Percentiles rank a stretch among this genome's conserved stretches.
Evolutionary conservation across 2,888 invertebrate species (phyloP).

Genomic region (Epicampocera succincta): DNA sequence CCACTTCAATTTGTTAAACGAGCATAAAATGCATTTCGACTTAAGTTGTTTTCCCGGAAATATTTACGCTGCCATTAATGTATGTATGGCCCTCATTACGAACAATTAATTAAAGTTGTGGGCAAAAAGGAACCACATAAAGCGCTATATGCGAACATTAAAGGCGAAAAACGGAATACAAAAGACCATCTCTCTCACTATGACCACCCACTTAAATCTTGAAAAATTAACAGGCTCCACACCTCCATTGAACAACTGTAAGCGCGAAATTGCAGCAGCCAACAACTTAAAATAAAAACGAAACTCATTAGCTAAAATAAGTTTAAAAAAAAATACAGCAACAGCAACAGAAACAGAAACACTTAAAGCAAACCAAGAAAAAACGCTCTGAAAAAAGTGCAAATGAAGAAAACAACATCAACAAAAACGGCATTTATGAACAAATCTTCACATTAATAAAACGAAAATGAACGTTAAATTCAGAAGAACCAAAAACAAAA

Average conservation of each 20-base stretch:
- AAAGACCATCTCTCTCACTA: conserved; percentile 8
- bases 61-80: conserved; percentile 26
- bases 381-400: conserved; percentile 33
- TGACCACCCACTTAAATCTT: conserved; percentile 52
- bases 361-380: conserved; percentile 45
- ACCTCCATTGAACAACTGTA: conserved; percentile 30
- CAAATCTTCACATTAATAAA: conserved; percentile 48
- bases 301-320: conserved; percentile 59
- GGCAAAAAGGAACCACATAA: not conserved
- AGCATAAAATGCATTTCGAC: too few species aligned
- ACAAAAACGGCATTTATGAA: conserved; percentile 2
- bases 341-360: conserved; percentile 14
- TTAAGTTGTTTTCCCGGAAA: too few species aligned
- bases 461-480: conserved; percentile 25
- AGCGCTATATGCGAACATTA: conserved; percentile 1
- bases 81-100: conserved; percentile 27
- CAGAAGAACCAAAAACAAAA: conserved; percentile 21
- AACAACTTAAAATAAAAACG: conserved; percentile 43
- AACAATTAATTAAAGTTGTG: conserved; percentile 35
- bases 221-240: conserved; percentile 43
- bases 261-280: conserved; percentile 13
- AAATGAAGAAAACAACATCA: conserved; percentile 9
- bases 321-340: conserved; percentile 14
- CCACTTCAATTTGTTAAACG: too few species aligned
- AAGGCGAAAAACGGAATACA: not conserved